Conservation (phyloP, 2,888 invertebrate species). For the Esperia sulphurella region DNA sequence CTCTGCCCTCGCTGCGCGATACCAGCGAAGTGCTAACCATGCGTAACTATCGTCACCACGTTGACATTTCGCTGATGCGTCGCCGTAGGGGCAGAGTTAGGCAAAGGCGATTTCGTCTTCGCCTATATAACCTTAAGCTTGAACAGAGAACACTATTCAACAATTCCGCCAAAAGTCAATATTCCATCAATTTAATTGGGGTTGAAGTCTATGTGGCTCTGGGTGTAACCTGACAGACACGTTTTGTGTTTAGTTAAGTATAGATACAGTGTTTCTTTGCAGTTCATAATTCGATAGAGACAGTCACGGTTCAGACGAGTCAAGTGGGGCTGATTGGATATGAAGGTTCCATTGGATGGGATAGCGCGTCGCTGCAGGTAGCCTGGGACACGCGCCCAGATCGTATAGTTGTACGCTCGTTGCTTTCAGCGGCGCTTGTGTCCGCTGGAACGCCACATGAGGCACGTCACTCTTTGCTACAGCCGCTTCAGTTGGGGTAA, state of each 20-base stretch:
- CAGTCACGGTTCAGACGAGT: constrained; percentile 38
- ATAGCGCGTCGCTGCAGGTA: constrained; percentile 32
- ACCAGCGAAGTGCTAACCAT: too few species aligned
- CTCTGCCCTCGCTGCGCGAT: too few species aligned
- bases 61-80: too few species aligned
- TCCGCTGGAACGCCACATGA: constrained; percentile 37
- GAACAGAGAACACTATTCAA: too few species aligned
- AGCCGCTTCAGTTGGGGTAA: constrained; percentile 56
- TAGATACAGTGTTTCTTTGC: constrained; percentile 6
- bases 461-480: constrained; percentile 39
- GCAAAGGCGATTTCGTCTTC: too few species aligned
- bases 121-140: too few species aligned
- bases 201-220: too few species aligned
- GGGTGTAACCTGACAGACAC: too few species aligned
- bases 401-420: constrained; percentile 29
- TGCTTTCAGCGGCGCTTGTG: constrained; percentile 37
- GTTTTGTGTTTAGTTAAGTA: background rate
- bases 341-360: constrained; percentile 44
- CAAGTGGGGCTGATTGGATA: constrained; percentile 42
- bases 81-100: too few species aligned
- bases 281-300: constrained; percentile 41
- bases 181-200: too few species aligned
- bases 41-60: too few species aligned
- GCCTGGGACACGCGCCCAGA: constrained; percentile 38
- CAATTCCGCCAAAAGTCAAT: too few species aligned